Conservation (phyloP, 2,888 invertebrate species). For the Podotricha telesiphe region DNA sequence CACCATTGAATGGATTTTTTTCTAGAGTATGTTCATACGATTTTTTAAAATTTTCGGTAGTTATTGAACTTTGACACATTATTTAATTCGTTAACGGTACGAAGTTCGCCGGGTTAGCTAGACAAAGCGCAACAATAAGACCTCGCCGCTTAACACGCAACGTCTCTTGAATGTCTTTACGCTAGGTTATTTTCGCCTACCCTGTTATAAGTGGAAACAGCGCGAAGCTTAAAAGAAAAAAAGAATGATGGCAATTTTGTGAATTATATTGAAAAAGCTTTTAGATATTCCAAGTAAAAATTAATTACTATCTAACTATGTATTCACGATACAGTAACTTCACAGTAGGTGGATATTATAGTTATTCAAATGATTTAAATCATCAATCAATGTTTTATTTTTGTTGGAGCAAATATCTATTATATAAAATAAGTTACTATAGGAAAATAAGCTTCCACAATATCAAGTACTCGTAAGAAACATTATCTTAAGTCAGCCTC, state of each 20-base stretch:
- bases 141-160: no score
- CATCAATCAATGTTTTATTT: background rate
- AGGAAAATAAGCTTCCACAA: constrained; percentile 14
- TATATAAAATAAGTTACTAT: background rate
- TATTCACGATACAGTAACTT: background rate
- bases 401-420: background rate
- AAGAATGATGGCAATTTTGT: background rate
- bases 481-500: constrained; percentile 53
- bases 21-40: no score
- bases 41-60: no score
- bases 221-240: background rate
- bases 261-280: no score
- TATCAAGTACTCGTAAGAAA: constrained; percentile 7
- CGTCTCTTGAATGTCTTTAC: no score
- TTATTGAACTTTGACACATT: no score
- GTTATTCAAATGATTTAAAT: background rate
- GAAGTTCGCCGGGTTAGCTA: no score
- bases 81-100: no score
- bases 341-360: background rate
- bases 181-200: no score
- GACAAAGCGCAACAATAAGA: no score
- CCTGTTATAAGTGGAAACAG: no score
- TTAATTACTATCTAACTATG: background rate
- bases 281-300: background rate
- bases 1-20: no score